Conservation (phyloP, 2,888 invertebrate species). For the Amphipyra tragopoginis region DNA sequence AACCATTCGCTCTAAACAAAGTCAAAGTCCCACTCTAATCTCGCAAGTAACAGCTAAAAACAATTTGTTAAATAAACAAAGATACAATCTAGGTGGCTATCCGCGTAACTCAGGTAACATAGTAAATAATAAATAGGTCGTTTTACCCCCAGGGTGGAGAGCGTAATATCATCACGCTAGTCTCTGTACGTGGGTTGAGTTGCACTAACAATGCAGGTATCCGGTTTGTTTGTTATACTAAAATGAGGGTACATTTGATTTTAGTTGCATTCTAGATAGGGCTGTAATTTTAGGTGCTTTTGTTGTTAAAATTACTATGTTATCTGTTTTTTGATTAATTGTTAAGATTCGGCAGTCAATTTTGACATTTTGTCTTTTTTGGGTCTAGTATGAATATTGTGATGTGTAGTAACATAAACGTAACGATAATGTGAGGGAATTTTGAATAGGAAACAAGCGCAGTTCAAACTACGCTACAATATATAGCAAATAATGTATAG, state of each 20-base stretch:
- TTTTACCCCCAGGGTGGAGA: conserved; percentile 51
- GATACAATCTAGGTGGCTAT: conserved; percentile 70
- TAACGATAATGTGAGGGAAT: no score
- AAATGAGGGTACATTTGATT: neutral
- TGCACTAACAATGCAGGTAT: conserved; percentile 47
- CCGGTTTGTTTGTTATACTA: conserved; percentile 14
- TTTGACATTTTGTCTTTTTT: no score
- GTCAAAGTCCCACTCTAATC: conserved; percentile 25
- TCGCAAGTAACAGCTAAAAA: conserved; percentile 52
- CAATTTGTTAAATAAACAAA: conserved; percentile 76
- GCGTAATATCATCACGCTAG: conserved; percentile 59
- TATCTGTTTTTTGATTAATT: no score
- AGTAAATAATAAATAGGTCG: conserved; percentile 71
- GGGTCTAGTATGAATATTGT: no score
- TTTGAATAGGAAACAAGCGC: no score
- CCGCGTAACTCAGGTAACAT: conserved; percentile 50
- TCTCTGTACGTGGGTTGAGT: conserved; percentile 6
- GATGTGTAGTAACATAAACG: no score
- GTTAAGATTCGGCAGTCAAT: no score
- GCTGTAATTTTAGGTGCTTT: no score
- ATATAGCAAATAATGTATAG: no score
- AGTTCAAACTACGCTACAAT: no score
- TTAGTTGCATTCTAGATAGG: no score
- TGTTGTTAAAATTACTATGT: no score
- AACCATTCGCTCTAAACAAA: neutral